Percentiles rank a stretch among this genome's conserved stretches.
These are phyloP conservation scores for Cololabis saira DNA, from an alignment of 2,113 vertebrate species.

Conservation along the genomic window DNA sequence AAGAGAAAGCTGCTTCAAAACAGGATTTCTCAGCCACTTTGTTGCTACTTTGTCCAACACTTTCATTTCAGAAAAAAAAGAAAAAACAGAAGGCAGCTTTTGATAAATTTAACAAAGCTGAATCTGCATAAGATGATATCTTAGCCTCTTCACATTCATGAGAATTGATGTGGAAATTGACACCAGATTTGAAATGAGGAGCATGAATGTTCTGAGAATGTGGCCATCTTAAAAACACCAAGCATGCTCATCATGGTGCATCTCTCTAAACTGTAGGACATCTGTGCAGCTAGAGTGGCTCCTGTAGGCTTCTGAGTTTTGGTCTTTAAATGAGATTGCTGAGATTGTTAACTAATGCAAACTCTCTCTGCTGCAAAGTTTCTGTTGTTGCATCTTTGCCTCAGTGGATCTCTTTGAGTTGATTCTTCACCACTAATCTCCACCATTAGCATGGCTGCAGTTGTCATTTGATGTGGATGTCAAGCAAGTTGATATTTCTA, in stretches of 20 bases:
- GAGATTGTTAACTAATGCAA: conserved; percentile 85
- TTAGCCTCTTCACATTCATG: background rate
- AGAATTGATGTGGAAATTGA: conserved; percentile 36
- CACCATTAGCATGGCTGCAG: conserved; percentile 80
- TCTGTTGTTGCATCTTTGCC: conserved; percentile 72
- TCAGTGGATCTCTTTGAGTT: conserved; percentile 69
- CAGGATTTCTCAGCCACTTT: conserved; percentile 51
- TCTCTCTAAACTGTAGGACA: background rate
- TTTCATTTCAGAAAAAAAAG: conserved; percentile 4
- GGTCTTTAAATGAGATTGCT: conserved; percentile 67
- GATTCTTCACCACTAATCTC: conserved; percentile 71
- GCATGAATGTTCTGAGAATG: background rate
- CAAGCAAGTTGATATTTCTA: conserved; percentile 98
- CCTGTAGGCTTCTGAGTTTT: conserved; percentile 58
- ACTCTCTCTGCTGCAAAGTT: conserved; percentile 77
- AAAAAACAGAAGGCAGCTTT: background rate
- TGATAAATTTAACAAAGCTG: too few relatives aligned
- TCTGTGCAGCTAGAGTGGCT: conserved; percentile 37
- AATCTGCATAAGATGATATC: background rate
- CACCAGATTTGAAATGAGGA: conserved; percentile 16
- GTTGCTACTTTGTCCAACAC: conserved; percentile 28
- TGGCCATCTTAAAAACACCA: conserved; percentile 2
- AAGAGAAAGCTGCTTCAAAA: conserved; percentile 58
- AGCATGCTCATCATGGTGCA: background rate
- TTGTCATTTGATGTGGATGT: conserved; percentile 90